Conservation (phyloP, 2,113 vertebrate genomes). For the Cranoglanis bouderius region DNA sequence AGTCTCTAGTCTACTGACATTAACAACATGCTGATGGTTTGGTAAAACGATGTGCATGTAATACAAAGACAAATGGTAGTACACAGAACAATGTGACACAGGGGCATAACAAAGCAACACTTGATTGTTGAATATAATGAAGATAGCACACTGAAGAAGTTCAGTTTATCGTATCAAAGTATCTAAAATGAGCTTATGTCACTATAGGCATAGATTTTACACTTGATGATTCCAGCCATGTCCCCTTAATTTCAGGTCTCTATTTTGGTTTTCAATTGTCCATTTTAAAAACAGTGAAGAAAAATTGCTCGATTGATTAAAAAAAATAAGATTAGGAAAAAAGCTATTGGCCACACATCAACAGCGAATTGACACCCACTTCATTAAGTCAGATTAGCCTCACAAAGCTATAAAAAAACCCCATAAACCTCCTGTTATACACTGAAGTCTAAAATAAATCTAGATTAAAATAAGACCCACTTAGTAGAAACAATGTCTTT, state of each 20-base stretch:
- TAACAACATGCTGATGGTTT: not conserved
- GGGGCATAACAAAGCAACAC: slow-evolving; percentile 13
- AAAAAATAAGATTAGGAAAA: slow-evolving; percentile 57
- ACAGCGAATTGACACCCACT: slow-evolving; percentile 60
- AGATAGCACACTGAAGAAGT: not conserved
- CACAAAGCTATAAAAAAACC: slow-evolving; percentile 50
- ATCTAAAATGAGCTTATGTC: not conserved
- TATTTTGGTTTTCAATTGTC: slow-evolving; percentile 20
- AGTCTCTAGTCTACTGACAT: not conserved
- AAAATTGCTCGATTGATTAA: slow-evolving; percentile 58
- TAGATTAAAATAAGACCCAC: slow-evolving; percentile 19
- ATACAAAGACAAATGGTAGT: slow-evolving; percentile 10
- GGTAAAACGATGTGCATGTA: not conserved
- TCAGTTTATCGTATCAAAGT: not conserved
- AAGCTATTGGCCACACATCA: slow-evolving; percentile 64
- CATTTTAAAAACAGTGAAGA: slow-evolving; percentile 46
- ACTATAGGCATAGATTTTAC: not conserved
- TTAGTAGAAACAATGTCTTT: slow-evolving; percentile 61
- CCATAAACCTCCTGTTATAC: not conserved
- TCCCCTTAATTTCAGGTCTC: not conserved
- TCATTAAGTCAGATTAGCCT: slow-evolving; percentile 54
- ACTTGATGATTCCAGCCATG: not conserved
- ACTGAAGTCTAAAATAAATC: not conserved
- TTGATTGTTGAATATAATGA: slow-evolving; percentile 20
- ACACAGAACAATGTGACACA: not conserved